Percentiles rank a stretch among this genome's conserved stretches.
These are phyloP conservation scores for Syrphus vitripennis DNA, from an alignment of 2,888 invertebrate species.

Conservation along the genomic window DNA sequence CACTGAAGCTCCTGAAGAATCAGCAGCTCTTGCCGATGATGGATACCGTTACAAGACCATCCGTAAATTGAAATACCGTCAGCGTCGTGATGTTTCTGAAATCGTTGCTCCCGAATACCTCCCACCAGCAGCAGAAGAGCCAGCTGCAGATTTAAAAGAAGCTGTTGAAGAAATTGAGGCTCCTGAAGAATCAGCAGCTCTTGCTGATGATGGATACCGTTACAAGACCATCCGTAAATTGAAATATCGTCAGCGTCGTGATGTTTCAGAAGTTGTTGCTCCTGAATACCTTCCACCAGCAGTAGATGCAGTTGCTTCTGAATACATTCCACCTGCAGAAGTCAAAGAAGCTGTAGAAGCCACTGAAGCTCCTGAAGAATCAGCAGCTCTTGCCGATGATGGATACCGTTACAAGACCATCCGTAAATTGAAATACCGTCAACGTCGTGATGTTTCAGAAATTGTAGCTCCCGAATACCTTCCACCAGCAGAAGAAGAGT, in stretches of 20 bases:
- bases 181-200: slow-evolving; percentile 73
- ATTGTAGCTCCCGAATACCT: slow-evolving; percentile 21
- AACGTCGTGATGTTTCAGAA: slow-evolving; percentile 49
- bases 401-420: slow-evolving; percentile 75
- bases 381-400: slow-evolving; percentile 70
- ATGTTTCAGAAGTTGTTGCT: no score
- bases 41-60: slow-evolving; percentile 32
- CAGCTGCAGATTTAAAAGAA: background rate
- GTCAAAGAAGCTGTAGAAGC: slow-evolving; percentile 21
- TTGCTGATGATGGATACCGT: slow-evolving; percentile 75
- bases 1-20: slow-evolving; percentile 18
- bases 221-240: slow-evolving; percentile 46
- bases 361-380: slow-evolving; percentile 47
- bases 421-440: slow-evolving; percentile 32
- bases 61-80: slow-evolving; percentile 23
- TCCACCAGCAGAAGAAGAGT: no score
- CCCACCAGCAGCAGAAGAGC: background rate
- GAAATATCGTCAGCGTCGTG: no score
- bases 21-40: slow-evolving; percentile 23
- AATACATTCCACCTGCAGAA: slow-evolving; percentile 37
- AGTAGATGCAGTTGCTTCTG: slow-evolving; percentile 24
- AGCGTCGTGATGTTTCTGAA: slow-evolving; percentile 45
- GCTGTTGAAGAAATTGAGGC: background rate
- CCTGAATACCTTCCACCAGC: slow-evolving; percentile 42
- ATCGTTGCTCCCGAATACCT: background rate